Percentiles rank a stretch among this genome's conserved stretches.
phyloP scores from a whole-genome alignment of 2,113 vertebrate genomes.

The Lethenteron camtschaticum region DNA sequence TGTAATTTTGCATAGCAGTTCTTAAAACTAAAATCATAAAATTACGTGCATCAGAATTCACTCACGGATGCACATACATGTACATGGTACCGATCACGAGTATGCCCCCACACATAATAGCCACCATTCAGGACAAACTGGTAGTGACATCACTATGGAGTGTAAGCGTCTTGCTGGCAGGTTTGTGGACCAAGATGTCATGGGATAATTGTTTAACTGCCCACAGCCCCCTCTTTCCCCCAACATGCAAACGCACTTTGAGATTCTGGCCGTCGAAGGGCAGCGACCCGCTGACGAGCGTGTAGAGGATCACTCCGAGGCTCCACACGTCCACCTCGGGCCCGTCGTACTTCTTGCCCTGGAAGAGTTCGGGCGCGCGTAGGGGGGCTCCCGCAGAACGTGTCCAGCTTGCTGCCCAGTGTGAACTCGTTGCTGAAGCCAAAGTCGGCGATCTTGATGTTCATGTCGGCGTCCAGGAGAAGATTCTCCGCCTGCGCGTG shows the following conservation, averaged over 20 bases:
- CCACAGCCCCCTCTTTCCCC: too few relatives aligned
- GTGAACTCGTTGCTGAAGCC: slow-evolving; percentile 97
- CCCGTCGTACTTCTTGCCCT: slow-evolving; percentile 86
- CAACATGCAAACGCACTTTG: slow-evolving; percentile 35
- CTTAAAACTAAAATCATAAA: too few relatives aligned
- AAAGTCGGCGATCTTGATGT: slow-evolving; percentile 97
- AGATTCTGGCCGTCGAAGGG: slow-evolving; percentile 88
- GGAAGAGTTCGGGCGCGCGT: slow-evolving; percentile 89
- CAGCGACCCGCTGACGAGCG: slow-evolving; percentile 72
- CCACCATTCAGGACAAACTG: too few relatives aligned
- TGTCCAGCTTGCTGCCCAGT: slow-evolving; percentile 80
- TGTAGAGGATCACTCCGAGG: slow-evolving; percentile 83
- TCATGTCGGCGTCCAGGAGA: slow-evolving; percentile 82
- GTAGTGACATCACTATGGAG: too few relatives aligned
- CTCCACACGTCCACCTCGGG: slow-evolving; percentile 95
- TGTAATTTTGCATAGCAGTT: too few relatives aligned
- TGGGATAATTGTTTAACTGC: too few relatives aligned
- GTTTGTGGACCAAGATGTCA: too few relatives aligned
- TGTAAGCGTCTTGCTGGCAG: too few relatives aligned
- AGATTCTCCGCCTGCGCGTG: slow-evolving; percentile 63
- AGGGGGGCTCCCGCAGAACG: slow-evolving; percentile 90
- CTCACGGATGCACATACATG: too few relatives aligned
- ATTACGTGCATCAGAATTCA: too few relatives aligned
- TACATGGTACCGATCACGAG: too few relatives aligned
- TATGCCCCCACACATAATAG: too few relatives aligned